These are phyloP conservation scores for Apamea monoglypha DNA, from an alignment of 2,888 invertebrate species.

Conservation along the genomic window DNA sequence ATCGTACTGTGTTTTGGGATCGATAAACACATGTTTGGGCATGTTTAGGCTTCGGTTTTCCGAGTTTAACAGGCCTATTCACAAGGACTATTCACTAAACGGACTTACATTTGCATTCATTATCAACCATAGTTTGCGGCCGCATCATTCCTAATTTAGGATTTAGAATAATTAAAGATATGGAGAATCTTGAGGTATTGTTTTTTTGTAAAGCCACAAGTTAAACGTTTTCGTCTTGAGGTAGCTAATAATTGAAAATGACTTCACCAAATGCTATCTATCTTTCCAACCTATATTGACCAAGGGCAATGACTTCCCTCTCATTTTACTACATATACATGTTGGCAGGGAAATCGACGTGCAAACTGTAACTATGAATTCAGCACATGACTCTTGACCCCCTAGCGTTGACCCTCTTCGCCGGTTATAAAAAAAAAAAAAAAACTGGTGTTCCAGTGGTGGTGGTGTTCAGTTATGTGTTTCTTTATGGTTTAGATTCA, in stretches of 20 bases:
- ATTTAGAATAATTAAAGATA: slow-evolving; percentile 5
- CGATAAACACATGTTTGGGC: slow-evolving; percentile 19
- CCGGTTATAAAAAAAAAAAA: not conserved
- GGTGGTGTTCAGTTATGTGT: no score
- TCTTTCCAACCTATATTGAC: not conserved
- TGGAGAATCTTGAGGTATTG: no score
- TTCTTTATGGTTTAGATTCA: no score
- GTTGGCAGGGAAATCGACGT: not conserved
- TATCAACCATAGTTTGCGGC: not conserved
- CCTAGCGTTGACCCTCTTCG: not conserved
- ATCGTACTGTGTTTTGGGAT: slow-evolving; percentile 18
- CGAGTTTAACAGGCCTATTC: slow-evolving; percentile 9
- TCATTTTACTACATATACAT: not conserved
- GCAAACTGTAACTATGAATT: not conserved
- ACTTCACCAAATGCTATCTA: no score
- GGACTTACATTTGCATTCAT: slow-evolving; percentile 19
- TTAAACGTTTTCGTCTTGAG: not conserved
- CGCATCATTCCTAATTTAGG: slow-evolving; percentile 7
- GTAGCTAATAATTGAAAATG: not conserved
- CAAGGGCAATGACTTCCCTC: no score
- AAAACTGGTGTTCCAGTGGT: not conserved
- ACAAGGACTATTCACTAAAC: not conserved
- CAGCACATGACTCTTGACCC: not conserved
- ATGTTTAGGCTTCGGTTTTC: slow-evolving; percentile 21
- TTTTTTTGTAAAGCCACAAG: not conserved